Evolutionary conservation across 1,140 invertebrate species (phyloP).

Genomic region (Lineus longissimus): DNA sequence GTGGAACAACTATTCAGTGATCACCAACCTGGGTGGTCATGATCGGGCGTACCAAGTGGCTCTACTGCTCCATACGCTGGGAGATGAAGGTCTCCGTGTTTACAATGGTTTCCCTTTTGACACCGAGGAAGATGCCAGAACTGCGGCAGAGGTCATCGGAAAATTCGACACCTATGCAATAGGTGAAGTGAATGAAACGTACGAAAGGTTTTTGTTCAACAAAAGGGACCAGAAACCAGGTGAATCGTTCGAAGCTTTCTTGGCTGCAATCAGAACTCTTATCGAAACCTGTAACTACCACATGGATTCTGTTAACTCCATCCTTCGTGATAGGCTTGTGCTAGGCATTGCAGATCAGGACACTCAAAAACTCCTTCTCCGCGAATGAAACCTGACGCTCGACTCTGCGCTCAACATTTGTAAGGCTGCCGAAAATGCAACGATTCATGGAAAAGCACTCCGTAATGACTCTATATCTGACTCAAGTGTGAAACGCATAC

Average conservation of each 20-base stretch:
- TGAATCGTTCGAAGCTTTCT: neutral
- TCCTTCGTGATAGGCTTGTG: neutral
- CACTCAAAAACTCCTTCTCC: neutral
- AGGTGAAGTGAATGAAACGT: slow-evolving; percentile 1
- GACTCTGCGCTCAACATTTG: neutral
- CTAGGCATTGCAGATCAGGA: neutral
- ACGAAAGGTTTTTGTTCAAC: neutral
- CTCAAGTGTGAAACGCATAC: too few relatives aligned
- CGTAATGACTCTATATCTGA: neutral
- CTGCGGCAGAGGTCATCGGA: neutral
- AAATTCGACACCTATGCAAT: neutral
- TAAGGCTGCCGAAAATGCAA: neutral
- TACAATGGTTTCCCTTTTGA: neutral
- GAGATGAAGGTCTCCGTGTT: neutral
- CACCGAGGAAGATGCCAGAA: neutral
- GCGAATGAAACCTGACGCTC: neutral
- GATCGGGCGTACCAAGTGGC: neutral
- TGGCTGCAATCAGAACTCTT: neutral
- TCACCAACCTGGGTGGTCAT: neutral
- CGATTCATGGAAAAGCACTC: neutral
- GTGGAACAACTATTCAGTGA: neutral
- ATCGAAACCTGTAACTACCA: slow-evolving; percentile 6
- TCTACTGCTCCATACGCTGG: neutral
- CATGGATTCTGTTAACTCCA: neutral
- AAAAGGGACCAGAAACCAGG: neutral